Conservation (phyloP, 2,888 invertebrate genomes). For the Antheraea yamamai region DNA sequence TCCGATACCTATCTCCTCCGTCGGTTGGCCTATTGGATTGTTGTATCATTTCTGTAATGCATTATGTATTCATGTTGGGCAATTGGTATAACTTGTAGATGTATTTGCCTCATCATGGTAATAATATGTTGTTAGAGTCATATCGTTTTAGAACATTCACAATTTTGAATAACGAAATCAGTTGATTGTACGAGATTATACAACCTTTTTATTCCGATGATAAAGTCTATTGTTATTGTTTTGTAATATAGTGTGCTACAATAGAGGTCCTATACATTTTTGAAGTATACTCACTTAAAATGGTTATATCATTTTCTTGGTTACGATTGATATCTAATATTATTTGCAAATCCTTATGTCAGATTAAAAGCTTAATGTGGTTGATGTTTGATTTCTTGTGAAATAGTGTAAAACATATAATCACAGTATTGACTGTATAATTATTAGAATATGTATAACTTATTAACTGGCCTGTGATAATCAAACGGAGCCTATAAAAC, state of each 20-base stretch:
- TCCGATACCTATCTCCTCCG: slow-evolving; percentile 75
- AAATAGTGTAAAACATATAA: not conserved
- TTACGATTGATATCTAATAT: not conserved
- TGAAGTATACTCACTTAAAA: not conserved
- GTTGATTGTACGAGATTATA: not conserved
- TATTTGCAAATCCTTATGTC: not conserved
- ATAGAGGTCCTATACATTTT: not conserved
- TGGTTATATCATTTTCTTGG: not conserved
- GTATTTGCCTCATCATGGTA: slow-evolving; percentile 1
- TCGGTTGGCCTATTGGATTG: slow-evolving; percentile 64
- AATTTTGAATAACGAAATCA: not conserved
- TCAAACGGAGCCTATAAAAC: too few relatives aligned
- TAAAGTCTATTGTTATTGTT: not conserved
- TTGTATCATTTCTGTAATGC: slow-evolving; percentile 65
- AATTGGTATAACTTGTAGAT: slow-evolving; percentile 70
- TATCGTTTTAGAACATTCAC: slow-evolving; percentile 3
- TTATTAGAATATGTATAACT: too few relatives aligned
- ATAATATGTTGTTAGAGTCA: not conserved
- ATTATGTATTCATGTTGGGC: slow-evolving; percentile 73
- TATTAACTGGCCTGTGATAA: too few relatives aligned
- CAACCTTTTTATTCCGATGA: not conserved
- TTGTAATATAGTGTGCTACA: not conserved
- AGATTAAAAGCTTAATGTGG: not conserved
- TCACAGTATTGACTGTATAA: not conserved
- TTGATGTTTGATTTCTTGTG: not conserved